phyloP scores from a whole-genome alignment of 2,797 vertebrate genomes.

The Dipus sagitta region DNA sequence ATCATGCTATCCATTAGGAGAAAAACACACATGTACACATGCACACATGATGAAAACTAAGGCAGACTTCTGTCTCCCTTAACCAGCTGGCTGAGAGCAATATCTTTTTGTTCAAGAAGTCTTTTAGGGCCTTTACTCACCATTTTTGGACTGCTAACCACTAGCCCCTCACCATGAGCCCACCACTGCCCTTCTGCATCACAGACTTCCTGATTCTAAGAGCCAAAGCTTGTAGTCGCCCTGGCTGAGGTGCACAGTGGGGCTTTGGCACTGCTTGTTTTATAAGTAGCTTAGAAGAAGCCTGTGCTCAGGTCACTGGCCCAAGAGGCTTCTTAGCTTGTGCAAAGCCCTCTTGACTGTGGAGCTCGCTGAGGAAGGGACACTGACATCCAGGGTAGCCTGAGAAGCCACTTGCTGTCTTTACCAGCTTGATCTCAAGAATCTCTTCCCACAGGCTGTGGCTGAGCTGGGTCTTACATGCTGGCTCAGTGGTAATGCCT shows the following conservation, averaged over 20 bases:
- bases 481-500: neutral
- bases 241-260: neutral
- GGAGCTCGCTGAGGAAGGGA: neutral
- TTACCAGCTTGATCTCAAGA: neutral
- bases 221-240: neutral
- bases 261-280: neutral
- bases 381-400: neutral
- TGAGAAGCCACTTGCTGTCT: neutral
- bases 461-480: neutral
- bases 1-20: neutral
- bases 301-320: neutral
- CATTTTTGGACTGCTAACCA: neutral
- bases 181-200: neutral
- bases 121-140: neutral
- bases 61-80: neutral
- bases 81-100: neutral
- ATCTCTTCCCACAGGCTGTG: too few species aligned
- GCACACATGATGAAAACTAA: neutral
- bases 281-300: neutral
- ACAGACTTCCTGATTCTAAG: constrained; percentile 15
- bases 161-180: neutral
- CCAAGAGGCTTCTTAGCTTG: neutral
- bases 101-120: neutral
- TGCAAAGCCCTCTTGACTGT: neutral
- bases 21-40: neutral